Base-by-base conservation (phyloP, 2,797 vertebrate genomes). In the Pteropus rufus region DNA sequence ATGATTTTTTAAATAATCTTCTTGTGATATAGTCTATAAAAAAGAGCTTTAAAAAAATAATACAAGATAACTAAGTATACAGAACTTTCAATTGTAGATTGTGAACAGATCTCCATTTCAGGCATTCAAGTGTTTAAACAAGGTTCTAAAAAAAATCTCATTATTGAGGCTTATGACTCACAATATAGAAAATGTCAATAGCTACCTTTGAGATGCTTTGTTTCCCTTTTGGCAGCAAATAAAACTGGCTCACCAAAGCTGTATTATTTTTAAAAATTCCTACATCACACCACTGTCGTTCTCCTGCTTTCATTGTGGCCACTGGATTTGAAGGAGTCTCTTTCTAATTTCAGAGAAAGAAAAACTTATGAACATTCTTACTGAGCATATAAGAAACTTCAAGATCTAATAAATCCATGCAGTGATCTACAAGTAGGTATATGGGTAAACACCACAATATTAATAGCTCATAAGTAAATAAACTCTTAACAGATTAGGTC, bases 181-280 rank as follows among this genome's bases (percentile, higher is more conserved):
- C n/a, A 87, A 44, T 29, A 23, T 29, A 90, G 75, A 89, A 91
- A 76, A 93, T 16, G 79, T 83, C 18, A 95, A 83, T 39, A 96
- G 19, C 39, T 98, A 99, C 99, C 98, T 99, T 98, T 29, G 98
- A 98, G 87, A 97, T 75, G 75, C 52, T 98, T 91, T 98, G 98
- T 5, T 98, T 98, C 64, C 98, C 98, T 91, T 99, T 99, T 70
- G 99, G 98, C 69, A 99, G 98, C 77, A 99, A 97, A 94, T 99
- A 99, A 98, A 99, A 99, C 98, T 99, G 99, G 86, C 95, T 99
- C 98, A 99, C 99, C 97, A 99, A 99, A 67, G 99, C 99, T 65
- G 98, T 99, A 56, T 99, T 99, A 62, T 98, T 99, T 98, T 99
- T 99, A 97, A 99, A 99, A 97, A 99, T 99, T 2, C 99, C 99